These are phyloP conservation scores for Drosophila maculinotata DNA, from an alignment of 2,888 invertebrate species.

Conservation along the genomic window DNA sequence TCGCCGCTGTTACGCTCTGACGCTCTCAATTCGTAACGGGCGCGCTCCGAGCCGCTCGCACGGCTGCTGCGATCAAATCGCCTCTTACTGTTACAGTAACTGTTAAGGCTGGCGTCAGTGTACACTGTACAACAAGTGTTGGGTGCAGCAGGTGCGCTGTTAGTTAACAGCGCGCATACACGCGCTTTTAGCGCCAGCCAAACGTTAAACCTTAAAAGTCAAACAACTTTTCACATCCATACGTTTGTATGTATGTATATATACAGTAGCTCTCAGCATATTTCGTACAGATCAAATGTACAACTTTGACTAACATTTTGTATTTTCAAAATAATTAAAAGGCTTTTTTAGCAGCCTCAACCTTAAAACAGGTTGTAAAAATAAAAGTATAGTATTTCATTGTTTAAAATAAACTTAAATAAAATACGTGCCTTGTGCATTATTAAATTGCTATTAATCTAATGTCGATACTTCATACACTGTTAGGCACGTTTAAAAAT, in stretches of 20 bases:
- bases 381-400: too few relatives aligned
- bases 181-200: constrained; percentile 1
- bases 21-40: constrained; percentile 46
- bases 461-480: too few relatives aligned
- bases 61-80: constrained; percentile 54
- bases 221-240: neutral
- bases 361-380: too few relatives aligned
- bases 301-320: too few relatives aligned
- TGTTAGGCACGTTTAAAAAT: too few relatives aligned
- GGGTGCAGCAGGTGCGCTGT: constrained; percentile 56
- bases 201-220: constrained; percentile 1
- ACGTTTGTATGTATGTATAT: neutral
- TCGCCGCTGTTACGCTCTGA: constrained; percentile 35
- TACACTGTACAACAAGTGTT: constrained; percentile 17
- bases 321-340: too few relatives aligned
- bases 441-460: too few relatives aligned
- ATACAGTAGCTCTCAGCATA: too few relatives aligned
- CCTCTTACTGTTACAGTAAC: constrained; percentile 31
- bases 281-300: too few relatives aligned
- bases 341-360: too few relatives aligned
- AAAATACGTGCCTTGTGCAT: too few relatives aligned
- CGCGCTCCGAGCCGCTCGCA: constrained; percentile 36
- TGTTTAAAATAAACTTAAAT: too few relatives aligned
- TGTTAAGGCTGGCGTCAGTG: constrained; percentile 34
- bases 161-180: constrained; percentile 40